Evolutionary conservation across 2,113 vertebrate species (phyloP), one percentile per base, ranked within the genome.

Genomic region (Leucosticte australis): DNA sequence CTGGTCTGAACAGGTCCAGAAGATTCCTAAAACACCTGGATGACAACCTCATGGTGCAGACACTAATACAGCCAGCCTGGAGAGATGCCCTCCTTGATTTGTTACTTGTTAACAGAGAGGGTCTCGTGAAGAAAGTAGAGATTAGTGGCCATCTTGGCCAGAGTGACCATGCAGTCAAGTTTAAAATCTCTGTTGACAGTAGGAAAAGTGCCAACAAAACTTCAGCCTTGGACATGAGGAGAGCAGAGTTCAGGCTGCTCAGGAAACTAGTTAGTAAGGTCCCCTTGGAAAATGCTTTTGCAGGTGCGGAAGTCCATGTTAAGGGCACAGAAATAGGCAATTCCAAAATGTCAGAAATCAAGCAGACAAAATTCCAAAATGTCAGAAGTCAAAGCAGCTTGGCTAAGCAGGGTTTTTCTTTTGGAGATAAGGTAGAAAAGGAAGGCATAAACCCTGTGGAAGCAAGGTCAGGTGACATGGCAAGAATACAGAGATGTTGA

Each of bases 71-170:
- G 14, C 24, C 9, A 10, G 2, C 14, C 7, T 46, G n/a, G 9
- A 53, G 17, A 47, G 30, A 26, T 22, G 53, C 4, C 4, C 23
- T 67, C 23, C 28, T 60, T 68, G 53, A 18, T 75, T 41, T 31
- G 7, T 28, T 60, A 9, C 23, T 46, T 24, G 13, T 52, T 44
- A 30, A 39, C 39, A 68, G 17, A 53, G 46, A 46, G 10, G 11
- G 6, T 67, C 39, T 75, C 0, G 0, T 52, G 20, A 39, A 13
- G 1, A 3, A 65, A 57, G 22, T 4, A 6, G 62, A 60, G 19
- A n/a, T n/a, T 26, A 5, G n/a, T 60, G 28, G 16, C 24, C 13
- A 41, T 41, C 28, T 22, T 83, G 39, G n/a, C n/a, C n/a, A 75
- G 15, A 59, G 17, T 16, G 7, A 52, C 33, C 9, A 8, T n/a